These are phyloP conservation scores for Allophyes oxyacanthae DNA, from an alignment of 2,888 invertebrate genomes.

Conservation along the genomic window DNA sequence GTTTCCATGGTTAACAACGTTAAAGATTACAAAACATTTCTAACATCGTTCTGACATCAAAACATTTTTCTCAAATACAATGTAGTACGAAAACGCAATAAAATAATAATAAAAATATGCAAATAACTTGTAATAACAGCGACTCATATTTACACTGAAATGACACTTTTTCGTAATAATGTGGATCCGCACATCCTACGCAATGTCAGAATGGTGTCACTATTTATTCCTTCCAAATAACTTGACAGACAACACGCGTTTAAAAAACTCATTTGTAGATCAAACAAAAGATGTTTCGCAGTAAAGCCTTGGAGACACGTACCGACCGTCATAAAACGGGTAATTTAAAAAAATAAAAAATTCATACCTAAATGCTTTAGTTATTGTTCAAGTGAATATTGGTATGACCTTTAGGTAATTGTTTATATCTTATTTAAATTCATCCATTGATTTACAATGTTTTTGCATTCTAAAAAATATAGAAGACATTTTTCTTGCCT, in stretches of 20 bases:
- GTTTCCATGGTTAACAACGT: too few relatives aligned
- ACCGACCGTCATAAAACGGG: conserved; percentile 11
- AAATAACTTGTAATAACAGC: too few relatives aligned
- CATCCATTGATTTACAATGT: too few relatives aligned
- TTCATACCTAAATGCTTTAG: conserved; percentile 1
- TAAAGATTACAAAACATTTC: too few relatives aligned
- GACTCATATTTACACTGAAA: neutral
- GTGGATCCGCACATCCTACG: neutral
- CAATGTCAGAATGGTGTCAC: neutral
- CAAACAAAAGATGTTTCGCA: conserved; percentile 33
- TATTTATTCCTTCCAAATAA: conserved; percentile 10
- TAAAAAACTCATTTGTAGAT: conserved; percentile 10
- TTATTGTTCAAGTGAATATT: too few relatives aligned
- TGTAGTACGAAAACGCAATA: too few relatives aligned
- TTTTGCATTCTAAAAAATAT: too few relatives aligned
- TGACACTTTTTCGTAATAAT: conserved; percentile 1
- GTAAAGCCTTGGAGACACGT: conserved; percentile 28
- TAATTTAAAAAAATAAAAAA: conserved; percentile 11
- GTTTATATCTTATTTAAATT: too few relatives aligned
- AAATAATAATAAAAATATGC: neutral
- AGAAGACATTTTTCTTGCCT: too few relatives aligned
- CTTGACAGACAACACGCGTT: neutral
- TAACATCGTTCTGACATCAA: too few relatives aligned
- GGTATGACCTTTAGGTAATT: too few relatives aligned
- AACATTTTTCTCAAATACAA: too few relatives aligned